Conservation (phyloP, 1,140 invertebrate genomes). For the Coboldia fuscipes region DNA sequence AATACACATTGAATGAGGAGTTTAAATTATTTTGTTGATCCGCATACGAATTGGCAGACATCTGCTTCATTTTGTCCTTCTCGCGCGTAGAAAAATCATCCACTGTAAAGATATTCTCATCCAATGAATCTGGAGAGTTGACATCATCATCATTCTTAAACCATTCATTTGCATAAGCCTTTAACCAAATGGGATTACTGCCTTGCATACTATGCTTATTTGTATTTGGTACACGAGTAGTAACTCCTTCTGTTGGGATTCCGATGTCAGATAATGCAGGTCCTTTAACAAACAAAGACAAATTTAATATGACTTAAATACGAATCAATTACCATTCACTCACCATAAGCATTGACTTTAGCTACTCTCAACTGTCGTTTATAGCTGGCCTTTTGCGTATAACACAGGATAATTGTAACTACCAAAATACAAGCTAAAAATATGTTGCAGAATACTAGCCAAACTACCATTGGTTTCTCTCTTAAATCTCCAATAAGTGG, state of each 20-base stretch:
- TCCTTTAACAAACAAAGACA: neutral
- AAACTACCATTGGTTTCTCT: constrained; percentile 37
- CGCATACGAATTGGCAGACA: no score
- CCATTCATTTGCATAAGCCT: constrained; percentile 87
- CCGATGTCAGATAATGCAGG: neutral
- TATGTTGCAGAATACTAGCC: constrained; percentile 58
- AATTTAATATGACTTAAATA: neutral
- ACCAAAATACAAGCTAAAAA: constrained; percentile 58
- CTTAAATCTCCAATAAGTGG: constrained; percentile 26
- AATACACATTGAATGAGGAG: constrained; percentile 39
- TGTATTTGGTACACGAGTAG: constrained; percentile 68
- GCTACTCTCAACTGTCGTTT: constrained; percentile 77
- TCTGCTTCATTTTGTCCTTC: constrained; percentile 26
- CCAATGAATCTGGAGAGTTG: constrained; percentile 65
- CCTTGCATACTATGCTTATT: constrained; percentile 86
- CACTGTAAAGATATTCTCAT: constrained; percentile 60
- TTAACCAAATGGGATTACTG: constrained; percentile 88
- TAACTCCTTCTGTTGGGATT: constrained; percentile 7
- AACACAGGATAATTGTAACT: constrained; percentile 52
- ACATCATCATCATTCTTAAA: constrained; percentile 65
- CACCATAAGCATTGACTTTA: constrained; percentile 79
- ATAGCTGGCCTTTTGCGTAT: constrained; percentile 65
- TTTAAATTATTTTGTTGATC: constrained; percentile 30
- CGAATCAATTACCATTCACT: constrained; percentile 12
- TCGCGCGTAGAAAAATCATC: constrained; percentile 31